phyloP scores from a whole-genome alignment of 2,113 vertebrate species.

The Hiodon tergisus region DNA sequence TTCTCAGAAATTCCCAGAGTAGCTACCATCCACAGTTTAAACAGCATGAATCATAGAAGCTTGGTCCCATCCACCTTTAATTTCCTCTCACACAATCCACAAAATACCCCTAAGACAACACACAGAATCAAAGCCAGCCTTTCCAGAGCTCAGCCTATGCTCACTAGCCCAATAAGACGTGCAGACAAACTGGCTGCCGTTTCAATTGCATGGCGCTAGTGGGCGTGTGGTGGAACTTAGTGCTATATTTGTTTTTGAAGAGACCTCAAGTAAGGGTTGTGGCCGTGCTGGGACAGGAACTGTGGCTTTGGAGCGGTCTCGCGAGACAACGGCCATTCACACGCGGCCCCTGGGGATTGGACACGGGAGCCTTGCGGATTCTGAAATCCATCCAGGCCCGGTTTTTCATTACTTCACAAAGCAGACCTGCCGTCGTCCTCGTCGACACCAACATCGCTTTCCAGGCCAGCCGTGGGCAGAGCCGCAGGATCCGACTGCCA shows the following conservation, averaged over 20 bases:
- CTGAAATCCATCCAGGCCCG: not conserved
- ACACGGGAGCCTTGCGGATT: conserved; percentile 1
- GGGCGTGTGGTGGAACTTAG: conserved; percentile 36
- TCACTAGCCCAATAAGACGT: conserved; percentile 5
- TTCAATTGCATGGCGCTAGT: conserved; percentile 8
- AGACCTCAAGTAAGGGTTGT: conserved; percentile 35
- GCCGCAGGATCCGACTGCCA: no score
- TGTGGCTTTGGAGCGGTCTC: conserved; percentile 41
- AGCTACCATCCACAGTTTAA: not conserved
- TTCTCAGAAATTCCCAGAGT: not conserved
- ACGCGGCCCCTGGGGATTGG: not conserved
- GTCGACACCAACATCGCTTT: not conserved
- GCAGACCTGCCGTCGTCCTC: not conserved
- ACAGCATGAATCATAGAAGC: not conserved
- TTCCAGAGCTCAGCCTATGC: not conserved
- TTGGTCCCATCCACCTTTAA: not conserved
- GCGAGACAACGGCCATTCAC: not conserved
- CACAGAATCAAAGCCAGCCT: not conserved
- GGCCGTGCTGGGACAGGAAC: conserved; percentile 37
- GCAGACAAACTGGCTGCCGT: not conserved
- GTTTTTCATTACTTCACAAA: not conserved
- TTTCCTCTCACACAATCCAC: conserved; percentile 2
- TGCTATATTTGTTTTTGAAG: conserved; percentile 42
- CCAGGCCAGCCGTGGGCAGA: not conserved
- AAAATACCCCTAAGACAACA: conserved; percentile 1